These are phyloP conservation scores for Styela plicata DNA, from an alignment of 23 tunicate genomes.

Conservation along the genomic window DNA sequence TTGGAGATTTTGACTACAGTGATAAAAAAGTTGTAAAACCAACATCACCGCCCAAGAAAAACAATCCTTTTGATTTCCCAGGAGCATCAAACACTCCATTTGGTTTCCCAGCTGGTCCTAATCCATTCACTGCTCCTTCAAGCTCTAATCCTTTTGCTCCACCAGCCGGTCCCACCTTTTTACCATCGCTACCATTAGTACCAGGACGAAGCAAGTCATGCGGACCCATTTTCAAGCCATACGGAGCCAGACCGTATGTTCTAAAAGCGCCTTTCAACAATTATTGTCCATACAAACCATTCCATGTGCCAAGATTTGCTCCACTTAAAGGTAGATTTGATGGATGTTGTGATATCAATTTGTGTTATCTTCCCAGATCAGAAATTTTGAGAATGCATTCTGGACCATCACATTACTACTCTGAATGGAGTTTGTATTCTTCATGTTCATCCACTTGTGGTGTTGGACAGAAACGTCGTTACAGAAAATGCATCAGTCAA, in stretches of 20 bases:
- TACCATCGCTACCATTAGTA: not conserved
- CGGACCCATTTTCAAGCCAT: not conserved
- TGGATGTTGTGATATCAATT: conserved; percentile 71
- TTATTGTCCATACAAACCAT: conserved; percentile 49
- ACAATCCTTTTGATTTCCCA: not conserved
- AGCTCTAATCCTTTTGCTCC: too few relatives aligned
- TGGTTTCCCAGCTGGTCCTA: not conserved
- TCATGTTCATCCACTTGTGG: conserved; percentile 34
- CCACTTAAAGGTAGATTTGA: conserved; percentile 69
- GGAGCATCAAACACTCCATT: not conserved
- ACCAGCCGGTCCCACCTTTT: too few relatives aligned
- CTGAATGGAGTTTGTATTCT: conserved; percentile 34
- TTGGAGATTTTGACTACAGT: not conserved
- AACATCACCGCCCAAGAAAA: not conserved
- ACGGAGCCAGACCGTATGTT: not conserved
- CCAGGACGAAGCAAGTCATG: conserved; percentile 1
- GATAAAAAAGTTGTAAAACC: not conserved
- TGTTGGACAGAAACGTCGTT: conserved; percentile 1
- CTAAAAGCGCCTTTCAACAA: conserved; percentile 1
- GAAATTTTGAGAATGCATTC: conserved; percentile 16
- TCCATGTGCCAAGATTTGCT: conserved; percentile 38
- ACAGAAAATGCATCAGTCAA: conserved; percentile 27
- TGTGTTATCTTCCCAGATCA: conserved; percentile 50
- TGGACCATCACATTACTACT: conserved; percentile 37
- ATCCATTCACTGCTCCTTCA: too few relatives aligned